Percentiles rank a stretch among this genome's conserved stretches.
Conservation (phyloP, 2,113 vertebrate species). For the Rhipidura dahli region DNA sequence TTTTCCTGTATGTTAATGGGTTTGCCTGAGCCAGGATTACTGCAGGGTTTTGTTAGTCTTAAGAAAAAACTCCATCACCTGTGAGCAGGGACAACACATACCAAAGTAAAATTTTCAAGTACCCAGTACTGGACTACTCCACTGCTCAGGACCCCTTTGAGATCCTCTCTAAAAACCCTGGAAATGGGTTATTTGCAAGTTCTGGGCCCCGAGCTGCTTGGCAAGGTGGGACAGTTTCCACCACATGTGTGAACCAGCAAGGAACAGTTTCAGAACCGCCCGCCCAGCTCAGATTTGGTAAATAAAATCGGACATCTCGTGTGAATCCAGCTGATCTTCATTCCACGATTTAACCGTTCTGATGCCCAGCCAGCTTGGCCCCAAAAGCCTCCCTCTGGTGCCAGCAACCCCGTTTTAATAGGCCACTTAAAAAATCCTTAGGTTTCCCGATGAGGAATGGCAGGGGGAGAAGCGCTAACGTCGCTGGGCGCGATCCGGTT, state of each 20-base stretch:
- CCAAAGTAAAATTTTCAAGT: background rate
- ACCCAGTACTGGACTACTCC: background rate
- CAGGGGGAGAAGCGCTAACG: background rate
- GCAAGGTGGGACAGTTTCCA: background rate
- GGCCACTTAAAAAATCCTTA: constrained; percentile 43
- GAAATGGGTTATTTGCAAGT: background rate
- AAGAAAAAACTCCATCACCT: background rate
- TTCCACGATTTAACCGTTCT: constrained; percentile 16
- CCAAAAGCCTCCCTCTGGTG: background rate
- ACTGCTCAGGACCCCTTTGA: background rate
- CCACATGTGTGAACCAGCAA: background rate
- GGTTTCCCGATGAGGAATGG: constrained; percentile 22
- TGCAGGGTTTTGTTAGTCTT: background rate
- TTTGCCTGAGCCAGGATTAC: background rate
- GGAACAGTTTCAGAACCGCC: background rate
- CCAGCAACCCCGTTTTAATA: constrained; percentile 61
- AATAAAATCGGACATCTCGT: background rate
- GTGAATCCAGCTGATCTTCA: constrained; percentile 14
- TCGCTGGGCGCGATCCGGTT: background rate
- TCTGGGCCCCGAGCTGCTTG: background rate
- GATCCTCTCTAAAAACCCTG: background rate
- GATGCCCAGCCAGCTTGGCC: constrained; percentile 58
- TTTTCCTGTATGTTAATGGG: background rate
- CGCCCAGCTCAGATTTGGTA: background rate
- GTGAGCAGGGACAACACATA: background rate